Conservation (phyloP, 1,140 invertebrate species). For the Daktulosphaira vitifoliae region DNA sequence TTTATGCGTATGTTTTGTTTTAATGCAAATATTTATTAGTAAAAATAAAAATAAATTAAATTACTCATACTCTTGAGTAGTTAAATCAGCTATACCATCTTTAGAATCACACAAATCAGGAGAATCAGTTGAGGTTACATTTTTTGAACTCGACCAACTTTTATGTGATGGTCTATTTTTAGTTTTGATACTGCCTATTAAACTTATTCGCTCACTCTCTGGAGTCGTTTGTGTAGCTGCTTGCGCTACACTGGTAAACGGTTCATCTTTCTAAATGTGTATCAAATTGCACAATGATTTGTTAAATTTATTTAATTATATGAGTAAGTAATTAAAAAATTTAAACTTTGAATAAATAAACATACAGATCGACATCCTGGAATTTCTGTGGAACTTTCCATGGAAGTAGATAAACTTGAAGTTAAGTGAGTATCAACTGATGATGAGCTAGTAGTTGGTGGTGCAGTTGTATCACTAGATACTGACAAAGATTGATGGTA, state of each 20-base stretch:
- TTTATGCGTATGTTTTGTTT: background rate
- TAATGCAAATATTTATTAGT: background rate
- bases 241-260: background rate
- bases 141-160: background rate
- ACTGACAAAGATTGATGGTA: conserved; percentile 1
- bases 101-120: background rate
- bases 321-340: too few relatives aligned
- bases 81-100: background rate
- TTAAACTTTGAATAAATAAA: too few relatives aligned
- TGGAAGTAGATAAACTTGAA: conserved; percentile 7
- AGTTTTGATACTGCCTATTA: background rate
- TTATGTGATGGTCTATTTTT: background rate
- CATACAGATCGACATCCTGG: too few relatives aligned
- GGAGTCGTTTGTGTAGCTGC: conserved; percentile 18
- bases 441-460: conserved; percentile 5
- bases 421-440: conserved; percentile 12
- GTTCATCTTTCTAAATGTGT: conserved; percentile 4
- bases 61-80: background rate
- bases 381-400: background rate
- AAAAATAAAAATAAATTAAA: too few relatives aligned
- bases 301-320: too few relatives aligned
- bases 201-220: conserved; percentile 2
- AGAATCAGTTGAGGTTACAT: background rate
- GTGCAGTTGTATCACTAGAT: conserved; percentile 13
- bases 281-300: too few relatives aligned